A percentile compares a stretch with the other conserved stretches of the same genome.
These are phyloP conservation scores for Opisthograptis luteolata DNA, from an alignment of 2,888 invertebrate genomes.

Conservation along the genomic window DNA sequence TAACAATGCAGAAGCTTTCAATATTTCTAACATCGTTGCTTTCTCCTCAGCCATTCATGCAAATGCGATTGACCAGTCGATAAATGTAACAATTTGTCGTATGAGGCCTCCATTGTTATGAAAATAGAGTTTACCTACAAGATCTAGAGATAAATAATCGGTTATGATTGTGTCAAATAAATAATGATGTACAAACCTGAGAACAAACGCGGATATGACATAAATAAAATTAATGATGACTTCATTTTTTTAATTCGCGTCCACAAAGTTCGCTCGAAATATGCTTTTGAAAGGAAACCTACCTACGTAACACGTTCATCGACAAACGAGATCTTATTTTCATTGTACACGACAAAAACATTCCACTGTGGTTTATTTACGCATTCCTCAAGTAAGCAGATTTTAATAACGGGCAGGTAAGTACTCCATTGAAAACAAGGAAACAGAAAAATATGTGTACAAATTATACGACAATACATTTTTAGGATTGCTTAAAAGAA, in stretches of 20 bases:
- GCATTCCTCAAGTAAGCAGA: background rate
- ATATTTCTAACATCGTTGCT: slow-evolving; percentile 24
- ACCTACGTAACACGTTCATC: slow-evolving; percentile 5
- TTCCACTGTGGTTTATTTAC: slow-evolving; percentile 2
- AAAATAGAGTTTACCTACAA: slow-evolving; percentile 6
- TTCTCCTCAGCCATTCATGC: slow-evolving; percentile 30
- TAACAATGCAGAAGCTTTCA: slow-evolving; percentile 20
- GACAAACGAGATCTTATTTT: background rate
- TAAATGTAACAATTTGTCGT: slow-evolving; percentile 25
- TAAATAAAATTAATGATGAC: background rate
- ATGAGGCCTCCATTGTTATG: slow-evolving; percentile 20
- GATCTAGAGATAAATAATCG: background rate
- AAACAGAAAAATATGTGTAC: too few species aligned
- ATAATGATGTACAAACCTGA: background rate
- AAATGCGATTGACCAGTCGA: slow-evolving; percentile 24
- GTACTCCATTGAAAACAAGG: too few species aligned
- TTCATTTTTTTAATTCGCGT: slow-evolving; percentile 5
- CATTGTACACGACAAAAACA: background rate
- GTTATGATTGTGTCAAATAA: background rate
- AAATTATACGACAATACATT: too few species aligned
- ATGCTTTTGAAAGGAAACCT: slow-evolving; percentile 2
- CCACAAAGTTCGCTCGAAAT: background rate
- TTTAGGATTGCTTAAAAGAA: too few species aligned
- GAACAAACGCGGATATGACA: slow-evolving; percentile 2
- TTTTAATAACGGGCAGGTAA: background rate